A percentile compares a stretch with the other conserved stretches of the same genome.
These are phyloP conservation scores for Maniola jurtina DNA, from an alignment of 1,140 invertebrate genomes.

Conservation along the genomic window DNA sequence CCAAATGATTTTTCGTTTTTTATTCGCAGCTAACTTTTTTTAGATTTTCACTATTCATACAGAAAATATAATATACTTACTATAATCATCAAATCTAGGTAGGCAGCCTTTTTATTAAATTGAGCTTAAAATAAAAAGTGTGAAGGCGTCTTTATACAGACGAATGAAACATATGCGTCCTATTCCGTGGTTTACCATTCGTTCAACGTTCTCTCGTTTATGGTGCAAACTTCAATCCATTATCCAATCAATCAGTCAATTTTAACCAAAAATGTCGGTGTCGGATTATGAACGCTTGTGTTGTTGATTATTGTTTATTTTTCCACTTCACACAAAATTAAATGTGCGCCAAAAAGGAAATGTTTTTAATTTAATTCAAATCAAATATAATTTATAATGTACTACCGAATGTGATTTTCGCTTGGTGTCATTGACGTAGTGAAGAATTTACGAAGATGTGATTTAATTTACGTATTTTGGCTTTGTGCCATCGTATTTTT, in stretches of 20 bases:
- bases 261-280: conserved; percentile 50
- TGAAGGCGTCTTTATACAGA: too few species aligned
- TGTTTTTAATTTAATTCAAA: conserved; percentile 37
- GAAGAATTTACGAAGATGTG: conserved; percentile 69
- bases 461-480: conserved; percentile 64
- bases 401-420: conserved; percentile 32
- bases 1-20: too few species aligned
- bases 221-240: conserved; percentile 17
- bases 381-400: conserved; percentile 29
- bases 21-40: too few species aligned
- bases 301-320: conserved; percentile 66
- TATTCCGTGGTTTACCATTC: too few species aligned
- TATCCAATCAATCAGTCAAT: conserved; percentile 48
- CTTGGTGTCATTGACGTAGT: conserved; percentile 45
- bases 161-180: too few species aligned
- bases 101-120: too few species aligned
- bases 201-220: too few species aligned
- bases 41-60: too few species aligned
- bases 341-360: conserved; percentile 42
- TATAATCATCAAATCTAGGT: too few species aligned
- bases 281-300: conserved; percentile 54
- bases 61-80: too few species aligned
- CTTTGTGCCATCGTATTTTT: conserved; percentile 68
- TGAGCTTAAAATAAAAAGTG: too few species aligned
- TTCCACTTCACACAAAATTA: conserved; percentile 47